Evolutionary conservation across 1,140 invertebrate species (phyloP).

Genomic region (Lucilia sericata): DNA sequence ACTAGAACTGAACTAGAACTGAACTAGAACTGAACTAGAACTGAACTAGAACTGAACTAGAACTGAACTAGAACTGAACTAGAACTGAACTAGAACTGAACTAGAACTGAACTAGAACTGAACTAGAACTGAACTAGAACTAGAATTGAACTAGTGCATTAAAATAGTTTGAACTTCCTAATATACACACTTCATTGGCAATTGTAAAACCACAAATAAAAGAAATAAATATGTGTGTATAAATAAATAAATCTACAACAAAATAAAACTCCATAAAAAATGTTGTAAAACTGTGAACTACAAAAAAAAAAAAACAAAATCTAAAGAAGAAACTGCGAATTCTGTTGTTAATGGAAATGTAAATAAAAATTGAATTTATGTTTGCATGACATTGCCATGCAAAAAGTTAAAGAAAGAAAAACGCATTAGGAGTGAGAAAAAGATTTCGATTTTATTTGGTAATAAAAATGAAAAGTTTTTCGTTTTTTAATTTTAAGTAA

Average conservation of each 20-base stretch:
- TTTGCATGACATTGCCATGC: not conserved
- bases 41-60: too few relatives aligned
- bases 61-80: too few relatives aligned
- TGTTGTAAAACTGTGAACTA: not conserved
- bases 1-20: too few relatives aligned
- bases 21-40: too few relatives aligned
- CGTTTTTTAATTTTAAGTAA: not conserved
- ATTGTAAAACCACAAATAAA: conserved; percentile 13
- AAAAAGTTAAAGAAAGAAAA: too few relatives aligned
- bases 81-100: too few relatives aligned
- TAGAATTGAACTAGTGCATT: too few relatives aligned
- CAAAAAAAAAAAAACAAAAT: too few relatives aligned
- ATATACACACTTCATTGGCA: not conserved
- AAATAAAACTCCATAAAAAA: not conserved
- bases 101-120: too few relatives aligned
- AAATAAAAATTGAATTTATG: conserved; percentile 28
- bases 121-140: too few relatives aligned
- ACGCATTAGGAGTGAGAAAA: not conserved
- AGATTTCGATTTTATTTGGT: not conserved
- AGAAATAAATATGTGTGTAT: not conserved
- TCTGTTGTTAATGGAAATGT: conserved; percentile 18
- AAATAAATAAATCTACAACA: not conserved
- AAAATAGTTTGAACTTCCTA: too few relatives aligned
- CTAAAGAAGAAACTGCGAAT: not conserved
- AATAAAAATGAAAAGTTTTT: not conserved